A percentile compares a stretch with the other conserved stretches of the same genome.
Evolutionary conservation across 92 coral and sea anemone species (phyloP).

Genomic region (Phenganax subtilis): DNA sequence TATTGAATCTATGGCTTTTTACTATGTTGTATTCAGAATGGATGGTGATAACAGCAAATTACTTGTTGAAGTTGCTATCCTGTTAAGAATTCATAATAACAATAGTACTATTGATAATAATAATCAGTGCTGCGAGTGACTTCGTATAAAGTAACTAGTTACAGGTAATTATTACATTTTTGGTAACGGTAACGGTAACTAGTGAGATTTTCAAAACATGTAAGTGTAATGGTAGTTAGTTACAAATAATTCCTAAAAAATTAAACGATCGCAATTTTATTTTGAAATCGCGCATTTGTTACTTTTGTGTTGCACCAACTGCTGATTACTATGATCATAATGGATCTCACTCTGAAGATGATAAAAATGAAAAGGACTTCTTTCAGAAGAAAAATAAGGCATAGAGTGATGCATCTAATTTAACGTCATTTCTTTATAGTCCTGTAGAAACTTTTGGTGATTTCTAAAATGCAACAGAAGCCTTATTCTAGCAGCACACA

Average conservation of each 20-base stretch:
- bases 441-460: neutral
- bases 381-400: constrained; percentile 9
- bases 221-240: neutral
- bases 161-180: neutral
- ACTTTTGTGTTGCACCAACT: too few relatives aligned
- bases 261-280: neutral
- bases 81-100: too few relatives aligned
- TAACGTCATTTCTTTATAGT: neutral
- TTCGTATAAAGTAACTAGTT: constrained; percentile 17
- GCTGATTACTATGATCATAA: neutral
- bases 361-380: constrained; percentile 32
- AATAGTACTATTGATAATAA: neutral
- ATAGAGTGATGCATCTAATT: constrained; percentile 5
- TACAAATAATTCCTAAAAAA: neutral
- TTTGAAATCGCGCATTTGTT: neutral
- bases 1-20: too few relatives aligned
- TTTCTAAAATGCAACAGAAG: constrained; percentile 30
- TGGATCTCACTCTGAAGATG: constrained; percentile 1
- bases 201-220: neutral
- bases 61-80: too few relatives aligned
- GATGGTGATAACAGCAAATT: too few relatives aligned
- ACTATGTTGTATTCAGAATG: too few relatives aligned
- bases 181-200: constrained; percentile 6
- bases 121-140: constrained; percentile 8
- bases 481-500: neutral